Percentiles rank a stretch among this genome's conserved stretches.
These are phyloP conservation scores for Gnathonemus longibarbis DNA, from an alignment of 2,113 vertebrate genomes.

Conservation along the genomic window DNA sequence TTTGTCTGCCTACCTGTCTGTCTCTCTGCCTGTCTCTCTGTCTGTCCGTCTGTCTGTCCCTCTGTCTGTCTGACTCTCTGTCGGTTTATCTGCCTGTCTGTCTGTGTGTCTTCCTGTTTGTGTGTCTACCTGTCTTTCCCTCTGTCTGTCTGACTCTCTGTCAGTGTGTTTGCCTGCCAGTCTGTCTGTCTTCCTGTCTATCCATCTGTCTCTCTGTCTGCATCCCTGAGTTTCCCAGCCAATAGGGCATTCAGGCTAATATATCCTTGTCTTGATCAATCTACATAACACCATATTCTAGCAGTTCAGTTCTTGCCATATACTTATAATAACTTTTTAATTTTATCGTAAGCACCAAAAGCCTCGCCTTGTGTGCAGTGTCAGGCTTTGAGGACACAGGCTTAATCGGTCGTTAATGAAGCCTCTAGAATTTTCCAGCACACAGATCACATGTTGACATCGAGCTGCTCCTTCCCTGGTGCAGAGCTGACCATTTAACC, in stretches of 20 bases:
- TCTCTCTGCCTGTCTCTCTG: neutral
- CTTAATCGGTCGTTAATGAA: neutral
- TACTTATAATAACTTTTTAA: neutral
- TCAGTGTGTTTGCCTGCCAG: neutral
- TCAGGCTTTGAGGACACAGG: neutral
- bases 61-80: too few species aligned
- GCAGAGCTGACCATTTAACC: neutral
- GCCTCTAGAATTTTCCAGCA: neutral
- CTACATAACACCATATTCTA: neutral
- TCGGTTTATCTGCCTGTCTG: too few species aligned
- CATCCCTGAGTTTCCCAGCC: neutral
- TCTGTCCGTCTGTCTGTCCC: too few species aligned
- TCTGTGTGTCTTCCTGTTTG: neutral
- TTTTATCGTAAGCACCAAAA: neutral
- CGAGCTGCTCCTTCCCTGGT: neutral
- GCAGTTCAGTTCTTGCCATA: neutral
- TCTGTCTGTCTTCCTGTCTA: neutral
- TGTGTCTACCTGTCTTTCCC: neutral
- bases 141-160: neutral
- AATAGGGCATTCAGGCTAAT: neutral
- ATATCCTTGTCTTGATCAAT: neutral
- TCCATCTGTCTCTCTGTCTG: neutral
- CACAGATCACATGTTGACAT: neutral
- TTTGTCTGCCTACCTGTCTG: neutral
- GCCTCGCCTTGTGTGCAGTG: neutral